These are phyloP conservation scores for Arremon aurantiirostris DNA, from an alignment of 2,797 vertebrate species.

Conservation along the genomic window DNA sequence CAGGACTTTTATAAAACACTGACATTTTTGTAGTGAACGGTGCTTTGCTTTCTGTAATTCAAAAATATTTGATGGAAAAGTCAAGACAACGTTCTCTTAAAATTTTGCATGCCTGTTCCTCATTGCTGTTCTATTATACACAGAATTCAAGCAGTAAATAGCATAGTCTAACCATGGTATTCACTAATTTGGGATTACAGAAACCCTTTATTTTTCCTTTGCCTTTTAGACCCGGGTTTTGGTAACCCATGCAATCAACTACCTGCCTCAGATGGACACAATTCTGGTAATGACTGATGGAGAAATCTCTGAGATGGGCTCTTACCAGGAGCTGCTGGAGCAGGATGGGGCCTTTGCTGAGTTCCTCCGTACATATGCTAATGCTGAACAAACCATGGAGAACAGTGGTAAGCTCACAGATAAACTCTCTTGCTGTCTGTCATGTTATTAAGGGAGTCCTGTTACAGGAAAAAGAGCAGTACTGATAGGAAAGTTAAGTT, in stretches of 20 bases:
- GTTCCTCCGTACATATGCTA: constrained; percentile 85
- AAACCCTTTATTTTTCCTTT: background rate
- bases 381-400: constrained; percentile 72
- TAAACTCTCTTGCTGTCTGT: background rate
- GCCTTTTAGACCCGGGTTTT: constrained; percentile 82
- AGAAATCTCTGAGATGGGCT: constrained; percentile 91
- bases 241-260: constrained; percentile 90
- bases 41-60: background rate
- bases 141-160: background rate
- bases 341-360: constrained; percentile 88
- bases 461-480: background rate
- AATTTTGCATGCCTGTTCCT: background rate
- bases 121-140: background rate
- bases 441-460: background rate
- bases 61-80: background rate
- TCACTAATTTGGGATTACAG: background rate
- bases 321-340: constrained; percentile 87
- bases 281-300: constrained; percentile 92
- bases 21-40: background rate
- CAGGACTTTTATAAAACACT: background rate
- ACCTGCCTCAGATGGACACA: constrained; percentile 85
- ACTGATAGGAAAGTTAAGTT: background rate
- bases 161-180: background rate
- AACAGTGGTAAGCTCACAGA: constrained; percentile 68
- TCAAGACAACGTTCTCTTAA: background rate